Conservation (phyloP, 1,140 invertebrate species). For the Acarapis woodi region DNA sequence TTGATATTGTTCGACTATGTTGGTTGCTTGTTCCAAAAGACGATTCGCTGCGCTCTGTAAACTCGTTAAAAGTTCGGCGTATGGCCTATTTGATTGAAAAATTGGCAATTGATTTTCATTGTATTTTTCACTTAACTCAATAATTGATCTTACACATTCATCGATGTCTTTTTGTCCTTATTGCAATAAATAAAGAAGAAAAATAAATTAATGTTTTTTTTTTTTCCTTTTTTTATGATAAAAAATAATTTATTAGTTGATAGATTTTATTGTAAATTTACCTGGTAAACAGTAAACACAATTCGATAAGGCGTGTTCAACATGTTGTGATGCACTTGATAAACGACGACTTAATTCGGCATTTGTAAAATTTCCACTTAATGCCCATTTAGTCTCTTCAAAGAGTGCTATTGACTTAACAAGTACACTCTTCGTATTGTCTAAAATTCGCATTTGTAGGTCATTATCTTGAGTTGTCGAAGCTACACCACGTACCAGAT, state of each 20-base stretch:
- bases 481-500: constrained; percentile 36
- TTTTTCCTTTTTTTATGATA: too few species aligned
- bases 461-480: constrained; percentile 31
- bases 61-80: too few species aligned
- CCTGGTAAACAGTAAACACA: constrained; percentile 49
- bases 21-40: too few species aligned
- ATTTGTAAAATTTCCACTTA: constrained; percentile 28
- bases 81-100: too few species aligned
- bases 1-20: too few species aligned
- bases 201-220: too few species aligned
- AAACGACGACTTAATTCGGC: constrained; percentile 27
- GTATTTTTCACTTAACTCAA: too few species aligned
- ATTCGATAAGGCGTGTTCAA: constrained; percentile 22
- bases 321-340: constrained; percentile 22
- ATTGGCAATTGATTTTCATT: too few species aligned
- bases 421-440: constrained; percentile 45
- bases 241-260: too few species aligned
- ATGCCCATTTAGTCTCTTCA: constrained; percentile 36
- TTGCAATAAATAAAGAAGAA: too few species aligned
- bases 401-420: constrained; percentile 38
- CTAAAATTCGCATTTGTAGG: constrained; percentile 30
- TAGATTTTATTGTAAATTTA: too few species aligned
- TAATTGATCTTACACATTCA: constrained; percentile 47
- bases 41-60: too few species aligned
- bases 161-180: constrained; percentile 74